Percentiles rank a stretch among this genome's conserved stretches.
These are phyloP conservation scores for Rhogogaster chlorosoma DNA, from an alignment of 2,888 invertebrate species.

Conservation along the genomic window DNA sequence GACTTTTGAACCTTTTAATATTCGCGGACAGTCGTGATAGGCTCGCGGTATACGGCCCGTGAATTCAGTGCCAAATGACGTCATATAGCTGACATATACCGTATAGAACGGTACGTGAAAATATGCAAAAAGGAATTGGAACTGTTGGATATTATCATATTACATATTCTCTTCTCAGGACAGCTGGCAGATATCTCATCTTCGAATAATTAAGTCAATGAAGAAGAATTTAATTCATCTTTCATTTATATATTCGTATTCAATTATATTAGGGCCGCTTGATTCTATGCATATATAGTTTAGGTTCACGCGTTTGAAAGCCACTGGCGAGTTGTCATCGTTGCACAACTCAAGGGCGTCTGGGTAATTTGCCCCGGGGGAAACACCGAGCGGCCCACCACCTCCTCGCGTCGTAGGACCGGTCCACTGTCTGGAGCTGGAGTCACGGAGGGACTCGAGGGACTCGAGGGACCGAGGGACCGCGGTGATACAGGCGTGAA, in stretches of 20 bases:
- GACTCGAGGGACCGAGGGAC: neutral
- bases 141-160: neutral
- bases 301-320: neutral
- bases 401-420: neutral
- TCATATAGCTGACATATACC: neutral
- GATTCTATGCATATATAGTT: neutral
- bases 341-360: constrained; percentile 52
- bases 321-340: constrained; percentile 36
- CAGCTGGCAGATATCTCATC: neutral
- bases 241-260: neutral
- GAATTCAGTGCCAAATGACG: constrained; percentile 26
- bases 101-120: constrained; percentile 5
- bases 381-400: neutral
- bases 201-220: neutral
- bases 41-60: neutral
- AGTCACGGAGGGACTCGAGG: constrained; percentile 20
- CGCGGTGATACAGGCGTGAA: constrained; percentile 20
- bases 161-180: neutral
- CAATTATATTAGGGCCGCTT: neutral
- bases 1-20: constrained; percentile 45
- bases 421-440: constrained; percentile 31
- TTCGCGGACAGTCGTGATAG: neutral
- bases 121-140: constrained; percentile 32
- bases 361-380: constrained; percentile 47
- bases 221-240: neutral